Base-by-base conservation (phyloP, 2,113 vertebrate species). In the Tachuris rubrigastra region DNA sequence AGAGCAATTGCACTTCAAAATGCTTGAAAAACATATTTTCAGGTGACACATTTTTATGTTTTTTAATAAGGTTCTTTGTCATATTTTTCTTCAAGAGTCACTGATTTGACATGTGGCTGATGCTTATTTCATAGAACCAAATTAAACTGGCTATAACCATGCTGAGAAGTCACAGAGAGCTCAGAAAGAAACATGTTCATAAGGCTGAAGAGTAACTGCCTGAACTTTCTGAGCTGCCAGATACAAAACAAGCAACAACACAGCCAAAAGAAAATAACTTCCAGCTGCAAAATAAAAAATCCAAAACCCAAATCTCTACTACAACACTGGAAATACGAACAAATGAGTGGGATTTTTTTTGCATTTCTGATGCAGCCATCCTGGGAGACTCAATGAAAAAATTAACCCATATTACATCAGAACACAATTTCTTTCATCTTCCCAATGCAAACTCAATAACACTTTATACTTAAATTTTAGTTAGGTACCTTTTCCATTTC, bases 71-170 rank as follows among this genome's bases (percentile, higher is more conserved):
- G 13, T 37, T 93, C 41, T 91, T 85, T 25, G 56, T 79, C 24
- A 44, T 60, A 60, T 76, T 91, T 78, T 73, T 92, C 73, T 82
- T 77, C 53, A 49, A 41, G 33, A 71, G 24, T 50, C 84, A 49
- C n/a, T 46, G 14, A 25, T 12, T 79, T 94, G 87, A 91, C 78
- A 66, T 6, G 50, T 49, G 81, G 41, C 60, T 72, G 74, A 73
- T 33, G 31, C 6, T 76, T 76, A 82, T 62, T 94, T 91, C 77
- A 93, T 46, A 85, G 62, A 91, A 89, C 8, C n/a, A 95, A 94
- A 95, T 66, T 53, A 87, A 85, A 31, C 12, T 79, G 46, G n/a
- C 49, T 82, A 75, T 11, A 91, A 44, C 9, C 53, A 73, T 1
- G 2, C 56, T 41, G n/a, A 68, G n/a, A 87, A 91, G 25, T 37